A percentile compares a stretch with the other conserved stretches of the same genome.
Evolutionary conservation across 2,113 vertebrate genomes (phyloP).

Genomic region (Melanerpes formicivorus): DNA sequence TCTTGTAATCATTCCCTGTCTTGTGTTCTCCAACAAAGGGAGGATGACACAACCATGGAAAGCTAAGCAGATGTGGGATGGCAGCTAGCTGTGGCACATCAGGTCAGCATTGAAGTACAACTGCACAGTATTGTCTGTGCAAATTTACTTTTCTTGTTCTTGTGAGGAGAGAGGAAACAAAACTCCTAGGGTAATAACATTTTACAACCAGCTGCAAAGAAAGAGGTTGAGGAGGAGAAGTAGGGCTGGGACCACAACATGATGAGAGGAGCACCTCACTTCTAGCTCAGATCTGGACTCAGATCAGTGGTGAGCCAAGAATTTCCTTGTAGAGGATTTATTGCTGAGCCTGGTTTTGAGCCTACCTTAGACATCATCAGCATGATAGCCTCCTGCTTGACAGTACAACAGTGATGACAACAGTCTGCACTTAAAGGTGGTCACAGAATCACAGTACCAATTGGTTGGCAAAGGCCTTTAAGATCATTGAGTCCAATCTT

Average conservation of each 20-base stretch:
- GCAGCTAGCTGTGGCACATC: background rate
- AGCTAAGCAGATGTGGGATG: background rate
- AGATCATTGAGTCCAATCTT: too few relatives aligned
- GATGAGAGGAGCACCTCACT: background rate
- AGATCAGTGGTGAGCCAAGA: background rate
- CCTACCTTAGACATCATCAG: background rate
- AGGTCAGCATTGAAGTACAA: background rate
- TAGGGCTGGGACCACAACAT: background rate
- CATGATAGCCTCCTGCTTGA: background rate
- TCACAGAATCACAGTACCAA: too few relatives aligned
- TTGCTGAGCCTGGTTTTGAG: background rate
- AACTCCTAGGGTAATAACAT: background rate
- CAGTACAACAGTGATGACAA: background rate
- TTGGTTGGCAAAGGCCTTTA: too few relatives aligned
- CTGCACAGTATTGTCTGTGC: rapidly evolving
- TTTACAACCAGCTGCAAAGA: background rate
- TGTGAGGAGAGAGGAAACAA: background rate
- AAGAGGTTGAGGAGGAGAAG: background rate
- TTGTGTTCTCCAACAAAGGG: background rate
- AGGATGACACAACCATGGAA: background rate
- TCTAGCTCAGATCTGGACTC: background rate
- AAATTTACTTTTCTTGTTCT: background rate
- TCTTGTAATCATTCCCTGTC: rapidly evolving
- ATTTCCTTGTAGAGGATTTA: background rate
- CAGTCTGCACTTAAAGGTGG: background rate